phyloP scores from a whole-genome alignment of 2,113 vertebrate species.

The Halichoerus grypus region DNA sequence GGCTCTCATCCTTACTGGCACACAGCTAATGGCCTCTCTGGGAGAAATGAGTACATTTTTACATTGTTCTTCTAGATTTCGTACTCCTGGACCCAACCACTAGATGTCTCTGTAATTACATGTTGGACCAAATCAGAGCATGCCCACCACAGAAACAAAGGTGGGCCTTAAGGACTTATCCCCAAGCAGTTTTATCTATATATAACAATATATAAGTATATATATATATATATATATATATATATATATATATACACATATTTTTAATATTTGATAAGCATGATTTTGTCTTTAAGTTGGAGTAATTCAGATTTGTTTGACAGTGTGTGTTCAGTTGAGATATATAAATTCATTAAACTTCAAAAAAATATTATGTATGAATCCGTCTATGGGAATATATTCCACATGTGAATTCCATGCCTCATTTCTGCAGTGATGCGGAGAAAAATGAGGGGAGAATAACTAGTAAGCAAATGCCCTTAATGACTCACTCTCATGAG shows the following conservation, averaged over 20 bases:
- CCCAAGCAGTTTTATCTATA: neutral
- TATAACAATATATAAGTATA: neutral
- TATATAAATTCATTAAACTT: neutral
- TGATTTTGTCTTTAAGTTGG: neutral
- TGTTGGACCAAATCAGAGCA: neutral
- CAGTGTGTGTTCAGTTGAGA: neutral
- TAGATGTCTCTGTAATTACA: constrained; percentile 77
- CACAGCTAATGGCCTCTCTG: neutral
- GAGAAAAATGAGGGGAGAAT: neutral
- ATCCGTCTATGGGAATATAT: neutral
- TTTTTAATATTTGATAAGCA: neutral
- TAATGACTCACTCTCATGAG: neutral
- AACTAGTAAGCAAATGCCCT: neutral
- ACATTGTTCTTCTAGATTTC: neutral
- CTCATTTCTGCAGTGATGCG: neutral
- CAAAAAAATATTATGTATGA: neutral
- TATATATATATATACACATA: neutral
- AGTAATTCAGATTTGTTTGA: neutral
- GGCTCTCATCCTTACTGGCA: neutral
- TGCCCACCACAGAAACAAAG: neutral
- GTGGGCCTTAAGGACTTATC: neutral
- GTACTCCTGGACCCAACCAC: constrained; percentile 53
- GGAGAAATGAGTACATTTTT: neutral
- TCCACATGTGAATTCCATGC: neutral
- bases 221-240: neutral